A percentile compares a stretch with the other conserved stretches of the same genome.
phyloP scores from a whole-genome alignment of 1,140 invertebrate species.

The Aphidius gifuensis region DNA sequence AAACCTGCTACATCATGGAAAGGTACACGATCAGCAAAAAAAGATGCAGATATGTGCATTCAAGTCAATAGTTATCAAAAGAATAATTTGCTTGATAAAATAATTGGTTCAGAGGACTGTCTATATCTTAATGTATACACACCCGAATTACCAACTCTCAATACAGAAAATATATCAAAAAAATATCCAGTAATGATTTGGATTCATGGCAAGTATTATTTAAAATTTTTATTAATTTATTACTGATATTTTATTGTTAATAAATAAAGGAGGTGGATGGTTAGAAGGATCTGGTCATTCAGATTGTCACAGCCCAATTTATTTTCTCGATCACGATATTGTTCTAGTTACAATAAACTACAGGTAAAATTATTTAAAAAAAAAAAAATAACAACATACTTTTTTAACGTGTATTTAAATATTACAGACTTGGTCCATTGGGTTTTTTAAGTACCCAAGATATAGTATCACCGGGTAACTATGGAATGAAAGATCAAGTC shows the following conservation, averaged over 20 bases:
- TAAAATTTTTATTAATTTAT: too few species aligned
- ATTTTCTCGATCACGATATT: slow-evolving; percentile 70
- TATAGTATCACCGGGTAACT: slow-evolving; percentile 64
- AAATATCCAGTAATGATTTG: slow-evolving; percentile 71
- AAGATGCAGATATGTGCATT: slow-evolving; percentile 64
- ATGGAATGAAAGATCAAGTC: slow-evolving; percentile 73
- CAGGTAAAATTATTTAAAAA: background rate
- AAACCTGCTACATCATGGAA: slow-evolving; percentile 60
- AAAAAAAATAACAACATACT: background rate
- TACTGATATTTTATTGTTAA: too few species aligned
- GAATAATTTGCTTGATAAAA: background rate
- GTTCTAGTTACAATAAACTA: slow-evolving; percentile 79
- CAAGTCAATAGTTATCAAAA: slow-evolving; percentile 48
- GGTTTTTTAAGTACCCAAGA: slow-evolving; percentile 68
- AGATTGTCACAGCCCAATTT: slow-evolving; percentile 68
- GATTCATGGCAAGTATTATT: slow-evolving; percentile 58
- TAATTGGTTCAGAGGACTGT: slow-evolving; percentile 66
- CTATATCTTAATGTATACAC: slow-evolving; percentile 83
- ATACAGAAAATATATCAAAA: slow-evolving; percentile 13
- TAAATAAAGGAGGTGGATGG: slow-evolving; percentile 63
- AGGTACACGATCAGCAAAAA: slow-evolving; percentile 58
- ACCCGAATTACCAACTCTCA: slow-evolving; percentile 50
- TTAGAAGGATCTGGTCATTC: slow-evolving; percentile 64
- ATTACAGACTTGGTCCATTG: slow-evolving; percentile 58
- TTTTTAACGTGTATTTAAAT: background rate